Evolutionary conservation across 2,113 vertebrate genomes (phyloP).

Genomic region (Butorides virescens): DNA sequence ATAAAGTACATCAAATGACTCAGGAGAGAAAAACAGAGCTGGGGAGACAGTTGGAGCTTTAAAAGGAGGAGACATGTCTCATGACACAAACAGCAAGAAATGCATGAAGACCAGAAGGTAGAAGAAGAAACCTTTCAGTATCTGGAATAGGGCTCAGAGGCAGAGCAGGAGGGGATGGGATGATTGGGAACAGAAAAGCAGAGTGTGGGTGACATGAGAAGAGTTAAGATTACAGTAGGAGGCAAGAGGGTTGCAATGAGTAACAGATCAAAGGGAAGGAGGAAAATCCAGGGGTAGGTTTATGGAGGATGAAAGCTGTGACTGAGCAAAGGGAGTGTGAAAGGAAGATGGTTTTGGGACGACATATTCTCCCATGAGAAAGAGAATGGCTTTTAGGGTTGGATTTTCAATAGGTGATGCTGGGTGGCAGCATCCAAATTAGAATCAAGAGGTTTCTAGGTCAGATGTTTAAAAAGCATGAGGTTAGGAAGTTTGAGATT

Average conservation of each 20-base stretch:
- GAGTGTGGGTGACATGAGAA: neutral
- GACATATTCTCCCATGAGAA: neutral
- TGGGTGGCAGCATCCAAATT: neutral
- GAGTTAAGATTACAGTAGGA: neutral
- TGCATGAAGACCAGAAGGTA: neutral
- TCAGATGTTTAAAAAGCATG: neutral
- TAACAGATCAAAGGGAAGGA: neutral
- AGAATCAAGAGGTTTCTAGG: neutral
- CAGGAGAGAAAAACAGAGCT: neutral
- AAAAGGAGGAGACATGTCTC: neutral
- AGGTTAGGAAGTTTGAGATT: neutral
- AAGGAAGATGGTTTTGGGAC: neutral
- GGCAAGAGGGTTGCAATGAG: neutral
- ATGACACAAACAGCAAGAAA: neutral
- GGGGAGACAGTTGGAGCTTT: neutral
- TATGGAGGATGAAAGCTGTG: neutral
- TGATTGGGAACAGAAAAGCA: neutral
- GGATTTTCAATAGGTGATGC: neutral
- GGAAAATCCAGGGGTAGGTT: neutral
- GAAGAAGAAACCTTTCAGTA: neutral
- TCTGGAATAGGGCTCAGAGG: neutral
- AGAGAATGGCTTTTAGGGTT: neutral
- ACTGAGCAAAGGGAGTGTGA: neutral
- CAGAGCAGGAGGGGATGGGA: neutral
- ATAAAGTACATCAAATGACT: neutral